Evolutionary conservation across 2,797 vertebrate species (phyloP), one percentile per base, ranked within the genome.

Genomic region (Phylloscopus collybita): DNA sequence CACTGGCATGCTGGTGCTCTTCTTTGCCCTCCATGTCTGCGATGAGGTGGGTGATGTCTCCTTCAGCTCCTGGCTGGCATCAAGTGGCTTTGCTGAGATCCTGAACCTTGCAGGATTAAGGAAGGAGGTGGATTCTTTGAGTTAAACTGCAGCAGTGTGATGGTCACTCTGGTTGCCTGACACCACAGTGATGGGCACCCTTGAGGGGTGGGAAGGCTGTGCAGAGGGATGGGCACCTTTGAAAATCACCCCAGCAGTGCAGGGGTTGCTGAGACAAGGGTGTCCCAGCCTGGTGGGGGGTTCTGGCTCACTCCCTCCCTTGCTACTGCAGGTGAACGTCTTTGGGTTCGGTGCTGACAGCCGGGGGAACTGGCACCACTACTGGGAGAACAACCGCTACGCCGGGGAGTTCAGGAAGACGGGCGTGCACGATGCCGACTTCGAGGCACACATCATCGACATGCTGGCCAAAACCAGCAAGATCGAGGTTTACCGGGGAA

Each of bases 371-470:
- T 99, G 99, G 99, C 99, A 99, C 97, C 99, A 99, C 97, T 99
- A 99, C 98, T 99, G 99, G 99, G 99, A 99, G 97, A 99, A 99
- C 97, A 99, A 99, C 97, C 99, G 99, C 88, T 99, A 99, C 10
- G 99, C 99, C 0, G 99, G 99, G 44, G 99, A 99, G 97, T 99
- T 99, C 97, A 98, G 99, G 73, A 99, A 99, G 97, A 99, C 99
- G 0, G 99, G 99, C 1, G 99, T 99, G 88, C 99, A 99, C 5
- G 99, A 99, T 1, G 99, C 99, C 0, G 99, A 99, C 97, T 99
- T 98, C 4, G 99, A 99, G 96, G 99, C 99, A 11, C 98, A 99
- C 98, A 98, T 99, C 97, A 99, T 99, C 13, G 98, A 99, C 91
- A 98, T 98, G 83, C 98, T 99, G 95, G 98, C 98, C 84, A 98